These are phyloP conservation scores for Drosophila kepulauana DNA, from an alignment of 1,140 invertebrate genomes.

Conservation along the genomic window DNA sequence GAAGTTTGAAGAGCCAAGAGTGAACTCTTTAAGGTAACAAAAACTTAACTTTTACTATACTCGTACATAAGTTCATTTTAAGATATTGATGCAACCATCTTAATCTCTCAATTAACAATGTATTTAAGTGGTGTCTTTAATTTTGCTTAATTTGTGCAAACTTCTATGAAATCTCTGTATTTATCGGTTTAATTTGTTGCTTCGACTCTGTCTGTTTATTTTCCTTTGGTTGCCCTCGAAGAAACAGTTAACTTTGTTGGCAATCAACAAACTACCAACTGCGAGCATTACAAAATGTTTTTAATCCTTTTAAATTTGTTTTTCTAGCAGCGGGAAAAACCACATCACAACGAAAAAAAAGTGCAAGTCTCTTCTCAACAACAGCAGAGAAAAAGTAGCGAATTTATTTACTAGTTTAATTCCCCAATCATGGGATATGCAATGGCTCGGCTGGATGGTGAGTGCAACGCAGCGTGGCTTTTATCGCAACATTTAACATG, in stretches of 20 bases:
- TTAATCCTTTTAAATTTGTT: conserved; percentile 80
- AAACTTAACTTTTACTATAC: neutral
- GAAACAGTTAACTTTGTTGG: conserved; percentile 28
- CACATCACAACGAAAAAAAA: conserved; percentile 50
- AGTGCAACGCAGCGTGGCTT: conserved; percentile 78
- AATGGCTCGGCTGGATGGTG: conserved; percentile 17
- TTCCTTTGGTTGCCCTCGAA: conserved; percentile 3
- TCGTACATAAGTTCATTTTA: neutral
- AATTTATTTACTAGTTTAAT: conserved; percentile 78
- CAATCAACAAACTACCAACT: conserved; percentile 49
- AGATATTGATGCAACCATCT: neutral
- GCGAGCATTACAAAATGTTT: conserved; percentile 59
- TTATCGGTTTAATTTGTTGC: conserved; percentile 64
- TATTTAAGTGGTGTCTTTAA: neutral
- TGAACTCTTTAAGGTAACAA: neutral
- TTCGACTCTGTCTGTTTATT: conserved; percentile 11
- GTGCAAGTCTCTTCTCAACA: conserved; percentile 28
- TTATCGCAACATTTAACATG: conserved; percentile 85
- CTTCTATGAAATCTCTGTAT: conserved; percentile 27
- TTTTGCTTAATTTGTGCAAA: neutral
- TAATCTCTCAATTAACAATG: neutral
- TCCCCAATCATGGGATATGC: conserved; percentile 73
- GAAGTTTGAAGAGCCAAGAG: neutral
- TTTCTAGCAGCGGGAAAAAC: conserved; percentile 35
- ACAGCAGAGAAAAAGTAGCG: neutral